Base-by-base conservation (phyloP, 2,888 invertebrate genomes). In the Lathronympha strigana region DNA sequence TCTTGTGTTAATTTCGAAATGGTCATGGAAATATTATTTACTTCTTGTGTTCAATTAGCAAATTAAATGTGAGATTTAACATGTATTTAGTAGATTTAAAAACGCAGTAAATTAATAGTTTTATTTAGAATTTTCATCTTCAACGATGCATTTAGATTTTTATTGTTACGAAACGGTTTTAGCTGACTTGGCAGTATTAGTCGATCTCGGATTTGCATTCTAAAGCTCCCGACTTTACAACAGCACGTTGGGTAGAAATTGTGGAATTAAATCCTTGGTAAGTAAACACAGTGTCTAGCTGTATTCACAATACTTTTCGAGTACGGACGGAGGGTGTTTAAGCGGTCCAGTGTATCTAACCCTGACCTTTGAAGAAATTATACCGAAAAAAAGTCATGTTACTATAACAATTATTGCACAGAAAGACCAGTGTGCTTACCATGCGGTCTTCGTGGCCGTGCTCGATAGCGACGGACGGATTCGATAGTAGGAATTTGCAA, bases 1-100 rank as follows among this genome's bases (percentile, higher is more conserved):
- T 62, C 68, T 69, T 61, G 68, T 69, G 70, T 60, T 38, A 43
- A n/a, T n/a, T n/a, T n/a, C n/a, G n/a, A n/a, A n/a, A n/a, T n/a
- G n/a, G n/a, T n/a, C n/a, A n/a, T n/a, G n/a, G n/a, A n/a, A 68
- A 63, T 23, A 62, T 31, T 51, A 33, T 4, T 4, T 43, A 17
- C 43, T 38, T 38, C 43, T 67, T 43, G 50, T 38, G 55, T 55
- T 55, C 55, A 47, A 62, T 54, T 62, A 55, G 38, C 55, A 55
- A 63, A 63, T 63, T 47, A 55, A 63, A 63, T 63, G 62, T 63
- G 55, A 55, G 40, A 47, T 63, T 55, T 38, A 63, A 55, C 21
- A 57, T 21, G 43, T 21, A 19, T 33, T 19, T 40, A 43, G 19
- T 47, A 25, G 23, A 9, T 19, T 33, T 51, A 19, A 33, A 13